phyloP scores from a whole-genome alignment of 2,888 invertebrate genomes.

The Seira sanloemensis region DNA sequence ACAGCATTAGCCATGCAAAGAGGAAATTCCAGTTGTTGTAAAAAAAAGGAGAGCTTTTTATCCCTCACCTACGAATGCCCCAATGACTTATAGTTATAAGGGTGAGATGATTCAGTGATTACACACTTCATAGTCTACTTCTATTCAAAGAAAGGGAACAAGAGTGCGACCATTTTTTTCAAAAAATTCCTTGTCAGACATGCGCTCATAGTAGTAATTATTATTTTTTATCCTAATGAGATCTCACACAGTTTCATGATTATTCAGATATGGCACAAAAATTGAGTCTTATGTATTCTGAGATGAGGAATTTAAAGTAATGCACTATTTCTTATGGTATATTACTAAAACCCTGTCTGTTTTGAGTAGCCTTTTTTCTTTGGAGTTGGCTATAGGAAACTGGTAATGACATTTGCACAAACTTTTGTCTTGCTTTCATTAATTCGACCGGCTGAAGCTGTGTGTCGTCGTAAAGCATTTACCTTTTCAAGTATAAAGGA shows the following conservation, averaged over 20 bases:
- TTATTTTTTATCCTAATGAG: constrained; percentile 53
- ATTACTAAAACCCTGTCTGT: no score
- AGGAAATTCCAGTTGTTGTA: constrained; percentile 32
- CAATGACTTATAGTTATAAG: no score
- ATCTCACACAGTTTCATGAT: constrained; percentile 58
- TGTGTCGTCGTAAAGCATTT: no score
- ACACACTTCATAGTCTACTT: not conserved
- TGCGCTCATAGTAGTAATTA: constrained; percentile 41
- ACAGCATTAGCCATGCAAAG: constrained; percentile 23
- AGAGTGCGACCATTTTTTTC: constrained; percentile 6
- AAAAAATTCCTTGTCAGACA: constrained; percentile 44
- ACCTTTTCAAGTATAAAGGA: no score
- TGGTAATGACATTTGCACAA: not conserved
- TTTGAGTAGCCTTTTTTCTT: no score
- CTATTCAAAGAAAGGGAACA: not conserved
- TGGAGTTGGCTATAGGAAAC: not conserved
- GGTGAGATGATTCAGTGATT: no score
- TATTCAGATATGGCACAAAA: constrained; percentile 15
- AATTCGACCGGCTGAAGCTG: not conserved
- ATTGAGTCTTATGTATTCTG: not conserved
- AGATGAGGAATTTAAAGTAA: no score
- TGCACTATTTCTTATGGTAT: no score
- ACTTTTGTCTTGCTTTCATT: not conserved
- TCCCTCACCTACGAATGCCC: no score
- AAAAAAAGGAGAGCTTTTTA: no score